These are phyloP conservation scores for Irena cyanogastra DNA, from an alignment of 2,113 vertebrate genomes.

Conservation along the genomic window DNA sequence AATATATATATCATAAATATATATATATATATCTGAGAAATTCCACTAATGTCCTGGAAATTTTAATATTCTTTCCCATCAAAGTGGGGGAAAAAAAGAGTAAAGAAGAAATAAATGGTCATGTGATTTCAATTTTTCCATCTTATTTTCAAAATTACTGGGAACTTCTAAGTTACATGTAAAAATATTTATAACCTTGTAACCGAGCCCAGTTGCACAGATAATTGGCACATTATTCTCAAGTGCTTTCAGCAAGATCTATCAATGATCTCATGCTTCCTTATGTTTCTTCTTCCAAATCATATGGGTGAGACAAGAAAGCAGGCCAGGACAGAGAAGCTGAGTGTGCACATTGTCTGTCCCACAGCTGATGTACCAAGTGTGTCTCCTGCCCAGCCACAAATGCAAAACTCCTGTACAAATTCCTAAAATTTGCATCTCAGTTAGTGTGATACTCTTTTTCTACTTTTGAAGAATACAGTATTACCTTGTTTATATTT, in stretches of 20 bases:
- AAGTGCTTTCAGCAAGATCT: neutral
- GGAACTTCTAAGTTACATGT: neutral
- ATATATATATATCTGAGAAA: neutral
- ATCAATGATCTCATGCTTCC: neutral
- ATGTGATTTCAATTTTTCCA: neutral
- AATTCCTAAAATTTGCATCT: neutral
- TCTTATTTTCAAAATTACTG: neutral
- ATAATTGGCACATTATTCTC: neutral
- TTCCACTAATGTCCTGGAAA: neutral
- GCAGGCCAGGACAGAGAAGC: neutral
- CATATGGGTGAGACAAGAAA: neutral
- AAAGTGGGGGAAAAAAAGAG: neutral
- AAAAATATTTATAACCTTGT: neutral
- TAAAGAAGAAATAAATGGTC: neutral
- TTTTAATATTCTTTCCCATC: neutral
- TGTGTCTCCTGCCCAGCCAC: neutral
- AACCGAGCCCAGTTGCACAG: neutral
- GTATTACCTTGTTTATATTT: neutral
- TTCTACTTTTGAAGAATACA: neutral
- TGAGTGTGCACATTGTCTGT: neutral
- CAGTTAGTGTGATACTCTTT: neutral
- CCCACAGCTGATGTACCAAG: neutral
- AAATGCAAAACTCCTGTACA: neutral
- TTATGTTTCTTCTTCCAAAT: neutral
- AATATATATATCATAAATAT: no score